Evolutionary conservation across 2,888 invertebrate genomes (phyloP).

Genomic region (Xylocampa areola): DNA sequence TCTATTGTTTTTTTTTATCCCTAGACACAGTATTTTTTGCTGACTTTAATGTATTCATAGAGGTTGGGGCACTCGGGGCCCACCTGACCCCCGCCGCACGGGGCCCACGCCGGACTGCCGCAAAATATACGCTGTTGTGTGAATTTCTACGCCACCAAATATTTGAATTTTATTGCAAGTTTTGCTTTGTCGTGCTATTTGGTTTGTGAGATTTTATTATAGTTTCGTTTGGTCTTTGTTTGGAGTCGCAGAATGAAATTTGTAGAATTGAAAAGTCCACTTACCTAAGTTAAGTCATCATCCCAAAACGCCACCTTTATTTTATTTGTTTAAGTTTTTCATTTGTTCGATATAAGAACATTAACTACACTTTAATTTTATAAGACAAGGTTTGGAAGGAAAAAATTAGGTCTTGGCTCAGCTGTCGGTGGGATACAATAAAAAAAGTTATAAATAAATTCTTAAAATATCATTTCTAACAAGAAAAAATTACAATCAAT

Average conservation of each 20-base stretch:
- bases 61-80: slow-evolving; percentile 38
- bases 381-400: no score
- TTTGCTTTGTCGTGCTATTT: slow-evolving; percentile 22
- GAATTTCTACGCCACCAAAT: slow-evolving; percentile 31
- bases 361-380: no score
- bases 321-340: no score
- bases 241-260: background rate
- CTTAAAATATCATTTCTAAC: no score
- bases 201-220: background rate
- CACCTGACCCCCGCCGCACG: slow-evolving; percentile 41
- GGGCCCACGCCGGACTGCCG: slow-evolving; percentile 20
- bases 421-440: no score
- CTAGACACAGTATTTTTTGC: slow-evolving; percentile 43
- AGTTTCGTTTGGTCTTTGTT: background rate
- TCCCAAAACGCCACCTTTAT: no score
- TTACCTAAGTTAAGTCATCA: no score
- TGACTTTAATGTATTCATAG: slow-evolving; percentile 51
- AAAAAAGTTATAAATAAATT: no score
- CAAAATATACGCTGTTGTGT: slow-evolving; percentile 26
- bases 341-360: no score
- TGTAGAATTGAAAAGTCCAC: no score
- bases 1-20: slow-evolving; percentile 17
- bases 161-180: slow-evolving; percentile 52
- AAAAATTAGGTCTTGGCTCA: no score
- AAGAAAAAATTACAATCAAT: no score